Evolutionary conservation across 2,113 vertebrate genomes (phyloP), one percentile per base, ranked within the genome.

Genomic region (Spea multiplicata): DNA sequence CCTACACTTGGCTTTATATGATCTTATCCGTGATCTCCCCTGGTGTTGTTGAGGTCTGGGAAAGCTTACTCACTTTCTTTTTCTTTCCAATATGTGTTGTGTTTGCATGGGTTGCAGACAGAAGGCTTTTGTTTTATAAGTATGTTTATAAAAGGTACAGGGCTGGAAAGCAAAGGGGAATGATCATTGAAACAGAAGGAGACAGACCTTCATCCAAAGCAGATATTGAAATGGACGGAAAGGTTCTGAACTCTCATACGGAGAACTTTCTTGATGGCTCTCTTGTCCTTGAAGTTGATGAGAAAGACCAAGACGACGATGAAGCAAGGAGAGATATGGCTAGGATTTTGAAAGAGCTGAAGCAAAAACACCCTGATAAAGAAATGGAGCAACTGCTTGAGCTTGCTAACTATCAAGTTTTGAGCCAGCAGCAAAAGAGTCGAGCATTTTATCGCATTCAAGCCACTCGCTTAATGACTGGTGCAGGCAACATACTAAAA

Each of bases 1-100:
- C 97, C 1, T 99, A 99, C 81, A 95, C 89, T 50, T 99, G 97
- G 97, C 94, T 99, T 1, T 99, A 99, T 83, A 87, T 99, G 77
- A 99, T 99, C 87, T 84, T 99, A 65, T 97, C 96, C 0, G 94
- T 98, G 44, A 89, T 93, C 69, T 97, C 97, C 5, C 97, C 97
- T 0, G 95, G 95, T 0, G 86, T 95, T 0, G 97, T 99, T 65
- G 88, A 99, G 67, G 96, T 99, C 76, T 99, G 97, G 97, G 97
- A 99, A 88, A 93, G 96, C 44, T 91, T 99, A 48, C 92, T 99
- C 8, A 99, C 97, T 1, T 95, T 99, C 76, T 93, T 95, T 83
- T 99, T 99, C 86, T 99, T 99, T 80, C 97, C 97, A 4, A 86
- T 98, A 74, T 99, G 95, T 44, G 97, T 99, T 0, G 89, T 94